These are phyloP conservation scores for Guaruba guarouba DNA, from an alignment of 2,113 vertebrate species.

Conservation along the genomic window DNA sequence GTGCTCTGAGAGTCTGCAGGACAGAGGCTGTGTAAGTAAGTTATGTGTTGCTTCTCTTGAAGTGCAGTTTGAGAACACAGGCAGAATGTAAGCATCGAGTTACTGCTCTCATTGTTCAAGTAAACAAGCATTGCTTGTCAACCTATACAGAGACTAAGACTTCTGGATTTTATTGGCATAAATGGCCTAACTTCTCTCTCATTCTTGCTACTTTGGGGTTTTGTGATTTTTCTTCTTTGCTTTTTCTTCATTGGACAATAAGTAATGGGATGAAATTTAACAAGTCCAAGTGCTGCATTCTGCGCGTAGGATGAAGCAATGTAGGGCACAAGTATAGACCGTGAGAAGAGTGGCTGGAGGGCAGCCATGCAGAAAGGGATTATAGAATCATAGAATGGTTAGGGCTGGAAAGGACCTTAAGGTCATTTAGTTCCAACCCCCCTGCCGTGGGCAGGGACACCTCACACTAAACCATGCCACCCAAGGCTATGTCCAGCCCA, in stretches of 20 bases:
- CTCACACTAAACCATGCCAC: too few relatives aligned
- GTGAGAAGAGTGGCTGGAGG: background rate
- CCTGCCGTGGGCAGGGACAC: too few relatives aligned
- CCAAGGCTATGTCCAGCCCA: too few relatives aligned
- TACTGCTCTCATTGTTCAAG: background rate
- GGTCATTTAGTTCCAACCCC: too few relatives aligned
- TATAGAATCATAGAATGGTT: too few relatives aligned
- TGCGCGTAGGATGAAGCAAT: background rate
- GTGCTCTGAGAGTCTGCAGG: background rate
- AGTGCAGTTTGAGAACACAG: background rate
- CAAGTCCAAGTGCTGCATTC: background rate
- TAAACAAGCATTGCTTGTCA: background rate
- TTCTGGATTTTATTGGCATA: background rate
- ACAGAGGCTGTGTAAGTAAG: background rate
- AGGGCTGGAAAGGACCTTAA: too few relatives aligned
- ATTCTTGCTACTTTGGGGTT: background rate
- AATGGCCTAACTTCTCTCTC: background rate
- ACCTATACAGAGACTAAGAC: background rate
- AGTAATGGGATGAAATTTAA: background rate
- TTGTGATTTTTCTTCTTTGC: background rate
- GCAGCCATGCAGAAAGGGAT: background rate
- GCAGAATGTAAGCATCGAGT: background rate
- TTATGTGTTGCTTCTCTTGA: background rate
- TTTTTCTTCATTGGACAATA: background rate
- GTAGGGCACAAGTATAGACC: fast-evolving